A percentile compares a stretch with the other conserved stretches of the same genome.
Conservation (phyloP, 2,113 vertebrate species). For the Antechinus stuartii region DNA sequence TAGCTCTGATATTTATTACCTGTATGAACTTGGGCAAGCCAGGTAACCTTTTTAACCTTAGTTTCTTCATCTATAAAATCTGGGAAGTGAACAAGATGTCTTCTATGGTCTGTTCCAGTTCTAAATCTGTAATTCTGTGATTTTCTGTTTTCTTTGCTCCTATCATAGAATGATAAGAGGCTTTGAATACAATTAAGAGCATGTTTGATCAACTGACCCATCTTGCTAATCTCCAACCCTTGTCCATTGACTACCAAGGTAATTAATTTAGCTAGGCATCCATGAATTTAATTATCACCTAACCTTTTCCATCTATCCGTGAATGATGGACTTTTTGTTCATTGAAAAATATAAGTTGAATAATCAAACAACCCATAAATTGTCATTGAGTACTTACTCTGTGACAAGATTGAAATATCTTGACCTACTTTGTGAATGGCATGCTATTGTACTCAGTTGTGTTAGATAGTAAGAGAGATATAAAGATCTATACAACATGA, state of each 20-base stretch:
- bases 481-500: not conserved
- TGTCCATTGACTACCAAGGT: not conserved
- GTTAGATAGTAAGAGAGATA: not conserved
- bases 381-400: not conserved
- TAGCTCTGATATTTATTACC: not conserved
- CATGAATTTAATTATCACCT: not conserved
- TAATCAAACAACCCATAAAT: not conserved
- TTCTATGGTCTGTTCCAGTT: not conserved
- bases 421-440: not conserved
- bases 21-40: not conserved
- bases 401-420: not conserved
- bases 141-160: not conserved
- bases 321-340: not conserved
- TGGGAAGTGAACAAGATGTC: not conserved
- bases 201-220: not conserved
- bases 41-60: not conserved
- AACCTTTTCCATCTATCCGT: not conserved
- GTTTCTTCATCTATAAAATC: not conserved
- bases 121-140: not conserved
- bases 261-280: not conserved
- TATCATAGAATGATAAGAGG: not conserved
- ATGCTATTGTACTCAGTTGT: not conserved
- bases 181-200: not conserved
- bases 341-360: not conserved
- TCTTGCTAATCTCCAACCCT: not conserved